Conservation (phyloP, 1,140 invertebrate genomes). For the Zaprionus taronus region DNA sequence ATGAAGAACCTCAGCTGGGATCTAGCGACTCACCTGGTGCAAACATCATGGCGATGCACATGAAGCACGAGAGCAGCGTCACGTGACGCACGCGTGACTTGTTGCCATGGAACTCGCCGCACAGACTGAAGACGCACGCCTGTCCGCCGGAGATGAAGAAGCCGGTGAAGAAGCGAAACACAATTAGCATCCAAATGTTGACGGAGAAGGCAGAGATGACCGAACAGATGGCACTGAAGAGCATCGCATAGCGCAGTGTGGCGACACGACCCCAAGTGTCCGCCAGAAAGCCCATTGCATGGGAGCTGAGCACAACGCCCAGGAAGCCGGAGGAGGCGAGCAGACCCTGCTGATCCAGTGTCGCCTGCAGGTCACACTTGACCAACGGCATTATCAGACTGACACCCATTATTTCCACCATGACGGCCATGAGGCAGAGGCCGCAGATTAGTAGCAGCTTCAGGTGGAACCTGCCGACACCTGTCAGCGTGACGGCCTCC, state of each 20-base stretch:
- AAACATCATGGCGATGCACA: slow-evolving; percentile 88
- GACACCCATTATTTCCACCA: slow-evolving; percentile 78
- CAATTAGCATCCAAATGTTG: slow-evolving; percentile 88
- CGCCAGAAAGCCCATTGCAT: slow-evolving; percentile 92
- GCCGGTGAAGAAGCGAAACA: slow-evolving; percentile 90
- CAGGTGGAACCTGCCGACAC: slow-evolving; percentile 71
- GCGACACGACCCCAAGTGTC: slow-evolving; percentile 90
- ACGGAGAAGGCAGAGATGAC: slow-evolving; percentile 89
- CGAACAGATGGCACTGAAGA: slow-evolving; percentile 88
- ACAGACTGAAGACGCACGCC: slow-evolving; percentile 88
- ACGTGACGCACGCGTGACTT: slow-evolving; percentile 83
- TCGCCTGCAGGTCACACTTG: slow-evolving; percentile 87
- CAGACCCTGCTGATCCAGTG: slow-evolving; percentile 87
- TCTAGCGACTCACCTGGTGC: slow-evolving; percentile 86
- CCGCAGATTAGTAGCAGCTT: slow-evolving; percentile 72
- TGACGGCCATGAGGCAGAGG: slow-evolving; percentile 74
- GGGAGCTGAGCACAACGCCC: slow-evolving; percentile 87
- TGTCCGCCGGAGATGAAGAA: slow-evolving; percentile 89
- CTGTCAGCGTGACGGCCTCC: slow-evolving; percentile 70
- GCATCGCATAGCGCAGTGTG: slow-evolving; percentile 88
- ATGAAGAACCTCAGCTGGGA: too few species aligned
- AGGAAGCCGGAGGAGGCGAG: slow-evolving; percentile 88
- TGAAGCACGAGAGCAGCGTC: slow-evolving; percentile 88
- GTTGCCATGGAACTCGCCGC: slow-evolving; percentile 88
- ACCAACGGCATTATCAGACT: slow-evolving; percentile 74